These are phyloP conservation scores for Metalampra italica DNA, from an alignment of 2,888 invertebrate species.

Conservation along the genomic window DNA sequence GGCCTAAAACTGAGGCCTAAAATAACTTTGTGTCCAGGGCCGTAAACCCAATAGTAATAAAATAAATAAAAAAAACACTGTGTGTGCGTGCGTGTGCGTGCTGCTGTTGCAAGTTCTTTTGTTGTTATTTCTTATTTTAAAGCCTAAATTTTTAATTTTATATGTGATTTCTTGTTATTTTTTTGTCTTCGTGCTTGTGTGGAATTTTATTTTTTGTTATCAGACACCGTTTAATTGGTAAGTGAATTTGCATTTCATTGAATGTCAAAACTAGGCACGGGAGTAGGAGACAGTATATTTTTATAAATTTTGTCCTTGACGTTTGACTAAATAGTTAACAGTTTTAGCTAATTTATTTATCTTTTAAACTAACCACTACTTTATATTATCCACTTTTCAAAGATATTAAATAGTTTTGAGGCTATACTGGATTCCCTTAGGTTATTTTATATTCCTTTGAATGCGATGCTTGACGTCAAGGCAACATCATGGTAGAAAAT, in stretches of 20 bases:
- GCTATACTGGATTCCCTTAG: background rate
- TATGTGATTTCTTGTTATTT: conserved; percentile 3
- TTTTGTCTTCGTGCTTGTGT: conserved; percentile 5
- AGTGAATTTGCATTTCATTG: conserved; percentile 28
- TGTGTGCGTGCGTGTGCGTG: conserved; percentile 24
- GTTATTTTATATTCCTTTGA: background rate
- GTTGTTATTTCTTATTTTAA: conserved; percentile 31
- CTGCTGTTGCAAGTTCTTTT: conserved; percentile 24
- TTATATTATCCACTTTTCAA: background rate
- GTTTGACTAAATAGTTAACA: conserved; percentile 29
- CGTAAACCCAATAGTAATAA: no score
- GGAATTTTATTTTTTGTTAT: background rate
- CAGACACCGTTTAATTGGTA: conserved; percentile 32
- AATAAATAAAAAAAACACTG: background rate
- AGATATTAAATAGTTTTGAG: background rate
- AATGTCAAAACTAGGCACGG: conserved; percentile 23
- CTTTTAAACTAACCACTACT: no score
- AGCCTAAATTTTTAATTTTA: conserved; percentile 11
- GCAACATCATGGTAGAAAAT: conserved; percentile 27
- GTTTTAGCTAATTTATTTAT: conserved; percentile 1
- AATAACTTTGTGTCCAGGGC: no score
- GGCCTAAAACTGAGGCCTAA: no score
- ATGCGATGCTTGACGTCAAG: conserved; percentile 27
- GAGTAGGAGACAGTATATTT: conserved; percentile 18
- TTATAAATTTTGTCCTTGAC: conserved; percentile 46